These are phyloP conservation scores for Pseudoips prasinana DNA, from an alignment of 2,888 invertebrate genomes.

Conservation along the genomic window DNA sequence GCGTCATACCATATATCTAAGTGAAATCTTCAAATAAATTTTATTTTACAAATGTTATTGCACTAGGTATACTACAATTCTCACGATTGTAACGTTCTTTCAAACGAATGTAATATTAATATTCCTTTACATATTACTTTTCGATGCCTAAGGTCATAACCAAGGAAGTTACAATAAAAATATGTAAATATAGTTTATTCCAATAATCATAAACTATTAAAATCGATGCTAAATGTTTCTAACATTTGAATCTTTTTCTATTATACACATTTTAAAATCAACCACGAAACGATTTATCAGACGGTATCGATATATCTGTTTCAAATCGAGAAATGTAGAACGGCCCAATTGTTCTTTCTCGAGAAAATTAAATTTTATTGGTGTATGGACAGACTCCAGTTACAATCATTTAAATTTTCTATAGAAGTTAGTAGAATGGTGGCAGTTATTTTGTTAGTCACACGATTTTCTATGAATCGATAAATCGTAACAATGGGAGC, in stretches of 20 bases:
- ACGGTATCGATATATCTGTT: slow-evolving; percentile 27
- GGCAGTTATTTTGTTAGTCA: slow-evolving; percentile 15
- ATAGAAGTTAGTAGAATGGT: slow-evolving; percentile 21
- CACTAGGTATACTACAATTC: too few relatives aligned
- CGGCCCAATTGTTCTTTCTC: slow-evolving; percentile 36
- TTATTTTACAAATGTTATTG: too few relatives aligned
- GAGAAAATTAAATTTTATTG: slow-evolving; percentile 20
- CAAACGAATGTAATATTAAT: too few relatives aligned
- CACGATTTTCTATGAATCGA: slow-evolving; percentile 22
- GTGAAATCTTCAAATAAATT: too few relatives aligned
- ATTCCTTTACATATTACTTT: too few relatives aligned
- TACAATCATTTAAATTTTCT: slow-evolving; percentile 34
- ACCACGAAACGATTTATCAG: slow-evolving; percentile 11
- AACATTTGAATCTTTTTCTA: slow-evolving; percentile 9
- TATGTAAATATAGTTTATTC: slow-evolving; percentile 27
- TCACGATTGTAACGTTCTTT: slow-evolving; percentile 8
- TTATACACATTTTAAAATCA: slow-evolving; percentile 20
- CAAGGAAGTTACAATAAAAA: slow-evolving; percentile 20
- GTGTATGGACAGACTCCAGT: slow-evolving; percentile 24
- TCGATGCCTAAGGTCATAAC: too few relatives aligned
- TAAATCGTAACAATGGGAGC: slow-evolving; percentile 32
- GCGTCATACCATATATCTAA: too few relatives aligned
- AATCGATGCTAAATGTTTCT: slow-evolving; percentile 15
- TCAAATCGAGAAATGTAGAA: slow-evolving; percentile 32
- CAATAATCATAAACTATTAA: slow-evolving; percentile 26